Base-by-base conservation (phyloP, 2,797 vertebrate genomes). In the Cossypha niveicapilla region DNA sequence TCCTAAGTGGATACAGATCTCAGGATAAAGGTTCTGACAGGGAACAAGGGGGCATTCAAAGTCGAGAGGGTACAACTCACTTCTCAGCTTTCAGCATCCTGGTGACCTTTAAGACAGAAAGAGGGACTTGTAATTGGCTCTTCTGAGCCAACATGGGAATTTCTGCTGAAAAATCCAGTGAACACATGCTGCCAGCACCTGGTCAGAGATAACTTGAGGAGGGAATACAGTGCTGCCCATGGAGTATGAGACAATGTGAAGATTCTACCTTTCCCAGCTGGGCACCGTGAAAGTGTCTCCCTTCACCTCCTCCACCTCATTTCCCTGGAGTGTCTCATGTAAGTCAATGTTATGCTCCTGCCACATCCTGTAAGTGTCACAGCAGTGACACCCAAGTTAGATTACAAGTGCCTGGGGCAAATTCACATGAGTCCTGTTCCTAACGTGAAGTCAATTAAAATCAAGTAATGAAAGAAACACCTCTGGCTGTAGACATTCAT, bases 371-470 rank as follows among this genome's bases (percentile, higher is more conserved):
- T 80, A 82, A 92, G 39, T 72, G 70, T 92, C 68, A 60, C 30
- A 76, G 51, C 0, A 0, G 25, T 89, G 41, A 86, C 74, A 93
- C 34, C 41, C 67, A 82, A 71, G 56, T 53, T 53, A 66, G 56
- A 89, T 78, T 79, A 74, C 9, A 24, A 74, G 61, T 2, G 28
- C 78, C 78, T 61, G 34, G 45, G 68, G 86, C 51, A 86, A 82
- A 87, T 63, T 79, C 81, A 84, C 62, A 37, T 50, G 17, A 90
- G 83, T n/a, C 47, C 27, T 88, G 27, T 67, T 92, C 57, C 84
- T 89, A 57, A 87, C 32, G 32, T 77, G 81, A 77, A 95, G 75
- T 93, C 89, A 95, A 82, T 89, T 89, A 91, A 89, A 95, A 73
- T 89, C 71, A 92, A 87, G 74, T 60, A 94, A 87, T 0, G 0